Base-by-base conservation (phyloP, 2,888 invertebrate genomes). In the Drosophila neotestacea region DNA sequence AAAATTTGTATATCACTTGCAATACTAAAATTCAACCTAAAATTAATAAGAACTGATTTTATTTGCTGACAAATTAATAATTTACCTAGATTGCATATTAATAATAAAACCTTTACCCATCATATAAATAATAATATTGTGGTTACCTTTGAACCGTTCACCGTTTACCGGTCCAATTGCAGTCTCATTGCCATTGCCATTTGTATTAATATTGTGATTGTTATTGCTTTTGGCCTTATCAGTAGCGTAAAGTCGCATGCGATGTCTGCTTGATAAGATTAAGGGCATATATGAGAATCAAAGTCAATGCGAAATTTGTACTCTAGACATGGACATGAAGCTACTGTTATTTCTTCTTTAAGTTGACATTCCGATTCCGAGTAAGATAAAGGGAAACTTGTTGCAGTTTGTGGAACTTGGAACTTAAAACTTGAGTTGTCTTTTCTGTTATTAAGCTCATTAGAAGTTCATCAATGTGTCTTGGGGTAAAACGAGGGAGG, bases 361-460 rank as follows among this genome's bases (percentile, higher is more conserved):
- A 56, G 55, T 44, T 55, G 42, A 44, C 42, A 66, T 54, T 52
- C 38, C 60, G 47, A 47, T 52, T 56, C 51, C 51, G 41, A 11
- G 32, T 47, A 10, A 28, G 67, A 44, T 66, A 69, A 70, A 52
- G 64, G 65, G 27, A 70, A 22, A 44, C 58, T 58, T 58, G 58
- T 56, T 56, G 58, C 46, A 58, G 27, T 47, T 48, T 48, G 48
- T 36, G 30, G 52, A 51, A 52, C 30, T 73, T 58, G 67, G 46
- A 50, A 68, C 44, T 76, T 68, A 64, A 36, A 48, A 63, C 11
- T 63, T 48, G 56, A n/a, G 56, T 32, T 54, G 77, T 63, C 48
- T 60, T 65, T 51, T 51, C 70, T 74, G 69, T 81, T 87, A 85
- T 79, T 73, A 70, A 77, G 82, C 79, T 89, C 79, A 87, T 89